These are phyloP conservation scores for Dryobates pubescens DNA, from an alignment of 2,797 vertebrate genomes.

Conservation along the genomic window DNA sequence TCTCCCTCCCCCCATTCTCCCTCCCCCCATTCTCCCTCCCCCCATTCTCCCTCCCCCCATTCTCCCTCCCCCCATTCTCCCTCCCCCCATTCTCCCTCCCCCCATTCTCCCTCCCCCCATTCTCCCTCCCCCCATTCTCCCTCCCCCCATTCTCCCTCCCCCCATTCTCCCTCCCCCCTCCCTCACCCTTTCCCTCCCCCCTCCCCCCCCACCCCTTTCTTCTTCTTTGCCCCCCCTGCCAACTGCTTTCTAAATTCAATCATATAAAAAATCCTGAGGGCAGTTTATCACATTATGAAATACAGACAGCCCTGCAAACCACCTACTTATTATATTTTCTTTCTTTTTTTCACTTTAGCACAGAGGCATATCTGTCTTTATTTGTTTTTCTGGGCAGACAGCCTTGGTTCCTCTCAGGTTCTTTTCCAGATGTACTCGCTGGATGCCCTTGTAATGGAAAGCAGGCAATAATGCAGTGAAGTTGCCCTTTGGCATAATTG, in stretches of 20 bases:
- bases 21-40: background rate
- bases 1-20: background rate
- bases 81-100: background rate
- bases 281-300: constrained; percentile 84
- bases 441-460: constrained; percentile 85
- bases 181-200: no score
- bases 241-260: constrained; percentile 76
- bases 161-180: background rate
- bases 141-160: background rate
- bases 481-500: constrained; percentile 81
- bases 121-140: background rate
- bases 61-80: background rate
- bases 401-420: constrained; percentile 80
- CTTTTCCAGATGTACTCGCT: constrained; percentile 81
- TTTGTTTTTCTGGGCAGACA: constrained; percentile 85
- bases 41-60: background rate
- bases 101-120: background rate
- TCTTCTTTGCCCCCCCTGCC: background rate
- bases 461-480: constrained; percentile 82
- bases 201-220: background rate
- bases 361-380: constrained; percentile 83
- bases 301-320: constrained; percentile 83
- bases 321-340: constrained; percentile 85
- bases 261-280: constrained; percentile 80
- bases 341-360: constrained; percentile 72